Base-by-base conservation (phyloP, 2,113 vertebrate species). In the Athene noctua region DNA sequence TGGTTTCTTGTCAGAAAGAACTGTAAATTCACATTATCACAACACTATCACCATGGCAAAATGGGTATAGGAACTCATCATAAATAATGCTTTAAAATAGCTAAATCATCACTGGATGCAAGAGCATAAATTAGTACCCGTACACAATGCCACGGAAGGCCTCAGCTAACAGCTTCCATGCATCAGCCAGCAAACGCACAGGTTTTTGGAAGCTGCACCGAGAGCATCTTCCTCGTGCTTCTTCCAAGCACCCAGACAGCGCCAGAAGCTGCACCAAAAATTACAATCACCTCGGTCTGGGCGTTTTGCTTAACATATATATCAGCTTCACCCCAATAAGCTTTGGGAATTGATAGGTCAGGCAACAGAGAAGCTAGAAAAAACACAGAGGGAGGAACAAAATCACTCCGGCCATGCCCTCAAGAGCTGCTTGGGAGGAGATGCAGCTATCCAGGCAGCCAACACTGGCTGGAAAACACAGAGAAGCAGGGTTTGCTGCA, bases 11-110 rank as follows among this genome's bases (percentile, higher is more conserved):
- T 97, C 44, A 27, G 95, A 92, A 38, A 51, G 42, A 91, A 92
- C 95, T 96, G 97, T 97, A 98, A 98, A 98, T 98, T 95, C 94
- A 96, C 96, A 96, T 97, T 97, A 98, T 97, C 97, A 95, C 96
- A 94, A 96, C 84, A 73, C 88, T 94, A 98, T 96, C 97, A 66
- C 75, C 89, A 15, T 13, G 47, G 94, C 92, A 95, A 97, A 97
- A 96, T 2, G 65, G 88, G 92, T 44, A 92, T 18, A 84, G 97
- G 96, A 74, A 68, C 92, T 82, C 91, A 12, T 79, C 93, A 52
- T 98, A 98, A 98, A 98, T 98, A 97, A 98, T 52, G 70, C 78
- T 94, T 92, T 96, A 78, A 97, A 98, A 96, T 52, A 95, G 95
- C 89, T 97, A 98, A 96, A 97, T 98, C 97, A 98, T 96, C 88